Evolutionary conservation across 1,140 invertebrate species (phyloP).

Genomic region (Metaphire vulgaris): DNA sequence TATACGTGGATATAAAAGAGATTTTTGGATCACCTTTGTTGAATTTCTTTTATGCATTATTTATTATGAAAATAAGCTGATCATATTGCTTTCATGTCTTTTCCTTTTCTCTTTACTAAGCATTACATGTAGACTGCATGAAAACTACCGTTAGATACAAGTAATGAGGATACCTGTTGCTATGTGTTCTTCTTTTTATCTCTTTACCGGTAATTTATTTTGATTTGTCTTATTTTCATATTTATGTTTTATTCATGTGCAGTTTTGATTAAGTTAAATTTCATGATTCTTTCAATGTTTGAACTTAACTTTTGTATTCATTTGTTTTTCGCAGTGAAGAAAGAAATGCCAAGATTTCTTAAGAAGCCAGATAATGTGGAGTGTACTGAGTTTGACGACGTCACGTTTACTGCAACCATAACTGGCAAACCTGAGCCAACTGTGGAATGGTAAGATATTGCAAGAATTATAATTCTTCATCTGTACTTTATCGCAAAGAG

Average conservation of each 20-base stretch:
- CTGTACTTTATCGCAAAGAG: too few relatives aligned
- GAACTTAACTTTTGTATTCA: neutral
- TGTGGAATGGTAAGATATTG: slow-evolving; percentile 41
- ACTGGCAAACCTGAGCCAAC: slow-evolving; percentile 48
- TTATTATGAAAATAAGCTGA: too few relatives aligned
- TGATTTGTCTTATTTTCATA: neutral
- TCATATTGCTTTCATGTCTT: too few relatives aligned
- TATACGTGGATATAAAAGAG: too few relatives aligned
- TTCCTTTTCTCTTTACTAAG: too few relatives aligned
- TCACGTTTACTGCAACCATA: slow-evolving; percentile 50
- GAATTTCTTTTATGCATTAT: too few relatives aligned
- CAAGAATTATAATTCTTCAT: neutral
- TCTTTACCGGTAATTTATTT: neutral
- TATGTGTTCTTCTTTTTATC: neutral
- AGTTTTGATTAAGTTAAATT: neutral
- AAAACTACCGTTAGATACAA: too few relatives aligned
- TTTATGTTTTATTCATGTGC: neutral
- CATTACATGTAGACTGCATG: too few relatives aligned
- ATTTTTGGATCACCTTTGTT: too few relatives aligned
- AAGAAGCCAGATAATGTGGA: slow-evolving; percentile 46
- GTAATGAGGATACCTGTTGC: too few relatives aligned
- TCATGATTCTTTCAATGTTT: neutral
- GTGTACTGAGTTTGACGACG: slow-evolving; percentile 40
- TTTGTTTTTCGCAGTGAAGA: slow-evolving; percentile 44
- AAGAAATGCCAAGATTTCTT: slow-evolving; percentile 47